Evolutionary conservation across 1,140 invertebrate genomes (phyloP).

Genomic region (Drosophila chauvacae): DNA sequence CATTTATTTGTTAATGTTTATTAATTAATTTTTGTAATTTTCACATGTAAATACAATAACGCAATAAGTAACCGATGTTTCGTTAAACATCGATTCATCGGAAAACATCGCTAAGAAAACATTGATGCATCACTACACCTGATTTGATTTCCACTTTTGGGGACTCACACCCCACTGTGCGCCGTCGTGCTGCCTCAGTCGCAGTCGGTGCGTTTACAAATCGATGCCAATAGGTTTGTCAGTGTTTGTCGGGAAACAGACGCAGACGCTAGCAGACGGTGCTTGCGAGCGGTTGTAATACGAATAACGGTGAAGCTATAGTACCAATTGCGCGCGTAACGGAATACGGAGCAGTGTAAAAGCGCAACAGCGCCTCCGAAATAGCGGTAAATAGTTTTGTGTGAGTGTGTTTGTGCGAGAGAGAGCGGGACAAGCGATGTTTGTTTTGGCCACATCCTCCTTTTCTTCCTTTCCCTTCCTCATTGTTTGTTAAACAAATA

Average conservation of each 20-base stretch:
- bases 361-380: constrained; percentile 58
- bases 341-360: constrained; percentile 45
- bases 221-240: constrained; percentile 81
- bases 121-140: no score
- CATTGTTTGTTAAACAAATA: constrained; percentile 68
- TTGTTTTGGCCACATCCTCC: constrained; percentile 47
- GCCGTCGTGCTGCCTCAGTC: constrained; percentile 5
- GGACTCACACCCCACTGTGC: background rate
- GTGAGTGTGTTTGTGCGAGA: constrained; percentile 6
- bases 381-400: constrained; percentile 49
- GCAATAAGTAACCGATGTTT: no score
- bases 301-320: constrained; percentile 43
- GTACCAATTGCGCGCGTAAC: constrained; percentile 53
- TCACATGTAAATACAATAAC: no score
- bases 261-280: constrained; percentile 67
- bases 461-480: constrained; percentile 2
- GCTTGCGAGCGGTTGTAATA: constrained; percentile 60
- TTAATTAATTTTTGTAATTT: no score
- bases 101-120: no score
- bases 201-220: constrained; percentile 72
- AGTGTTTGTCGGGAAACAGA: constrained; percentile 79
- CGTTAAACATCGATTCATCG: no score
- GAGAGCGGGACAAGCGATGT: constrained; percentile 27
- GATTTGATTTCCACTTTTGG: background rate
- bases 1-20: no score